Percentiles rank a stretch among this genome's conserved stretches.
Conservation (phyloP, 2,888 invertebrate genomes). For the Meiosimyza platycephala region DNA sequence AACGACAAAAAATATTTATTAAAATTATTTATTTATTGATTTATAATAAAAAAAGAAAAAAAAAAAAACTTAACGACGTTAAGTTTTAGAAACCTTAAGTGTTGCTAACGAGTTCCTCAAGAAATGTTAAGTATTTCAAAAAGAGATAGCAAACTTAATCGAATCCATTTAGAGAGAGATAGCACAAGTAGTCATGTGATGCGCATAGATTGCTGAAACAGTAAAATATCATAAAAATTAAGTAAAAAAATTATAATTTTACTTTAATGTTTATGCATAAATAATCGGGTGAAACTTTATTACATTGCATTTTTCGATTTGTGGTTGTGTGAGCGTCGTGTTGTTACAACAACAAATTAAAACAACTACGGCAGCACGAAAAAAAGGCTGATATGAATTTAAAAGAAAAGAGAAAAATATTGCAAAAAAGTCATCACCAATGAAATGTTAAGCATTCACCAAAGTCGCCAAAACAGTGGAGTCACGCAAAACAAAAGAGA, state of each 20-base stretch:
- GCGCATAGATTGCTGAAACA: neutral
- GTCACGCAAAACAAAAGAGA: neutral
- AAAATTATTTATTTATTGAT: neutral
- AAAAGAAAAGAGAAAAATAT: constrained; percentile 1
- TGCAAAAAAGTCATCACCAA: neutral
- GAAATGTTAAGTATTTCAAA: too few relatives aligned
- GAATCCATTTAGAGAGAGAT: neutral
- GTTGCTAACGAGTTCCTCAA: too few relatives aligned
- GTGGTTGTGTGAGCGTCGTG: constrained; percentile 2
- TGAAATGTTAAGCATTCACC: constrained; percentile 16
- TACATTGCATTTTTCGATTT: neutral
- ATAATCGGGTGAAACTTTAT: constrained; percentile 31
- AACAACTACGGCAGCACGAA: neutral
- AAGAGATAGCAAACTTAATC: too few relatives aligned
- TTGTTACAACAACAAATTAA: neutral
- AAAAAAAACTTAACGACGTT: too few relatives aligned
- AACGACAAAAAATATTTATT: constrained; percentile 14
- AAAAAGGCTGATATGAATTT: constrained; percentile 6
- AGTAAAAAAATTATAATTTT: constrained; percentile 9
- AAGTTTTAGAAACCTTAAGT: too few relatives aligned
- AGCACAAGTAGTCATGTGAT: neutral
- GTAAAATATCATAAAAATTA: neutral
- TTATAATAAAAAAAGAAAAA: too few relatives aligned
- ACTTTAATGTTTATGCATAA: constrained; percentile 19
- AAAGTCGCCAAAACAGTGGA: neutral